These are phyloP conservation scores for Acanthiza pusilla DNA, from an alignment of 2,797 vertebrate species.

Conservation along the genomic window DNA sequence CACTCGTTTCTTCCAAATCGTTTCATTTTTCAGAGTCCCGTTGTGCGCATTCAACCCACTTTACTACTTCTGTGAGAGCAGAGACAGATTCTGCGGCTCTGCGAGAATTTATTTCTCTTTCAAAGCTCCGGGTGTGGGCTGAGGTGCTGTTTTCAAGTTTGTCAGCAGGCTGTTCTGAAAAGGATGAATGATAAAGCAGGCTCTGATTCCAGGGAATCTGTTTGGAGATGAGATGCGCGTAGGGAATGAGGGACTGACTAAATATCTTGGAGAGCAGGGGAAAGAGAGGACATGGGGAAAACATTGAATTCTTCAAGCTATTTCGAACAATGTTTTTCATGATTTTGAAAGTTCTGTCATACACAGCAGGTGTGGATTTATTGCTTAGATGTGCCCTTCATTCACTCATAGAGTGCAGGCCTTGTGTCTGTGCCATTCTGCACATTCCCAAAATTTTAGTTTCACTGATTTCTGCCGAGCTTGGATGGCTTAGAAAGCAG, in stretches of 20 bases:
- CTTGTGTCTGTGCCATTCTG: background rate
- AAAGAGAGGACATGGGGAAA: background rate
- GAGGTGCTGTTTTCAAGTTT: background rate
- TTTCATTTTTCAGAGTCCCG: background rate
- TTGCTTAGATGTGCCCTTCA: background rate
- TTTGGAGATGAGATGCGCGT: background rate
- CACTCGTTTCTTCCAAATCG: fast-evolving
- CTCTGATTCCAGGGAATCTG: background rate
- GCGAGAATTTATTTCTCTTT: background rate
- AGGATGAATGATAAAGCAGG: background rate
- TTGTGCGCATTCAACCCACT: background rate
- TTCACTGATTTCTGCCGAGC: background rate
- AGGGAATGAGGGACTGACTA: background rate
- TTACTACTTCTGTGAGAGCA: background rate
- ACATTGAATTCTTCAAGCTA: background rate
- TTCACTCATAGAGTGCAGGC: background rate
- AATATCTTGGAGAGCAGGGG: background rate
- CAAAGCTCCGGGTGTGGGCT: background rate
- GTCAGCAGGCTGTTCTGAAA: background rate
- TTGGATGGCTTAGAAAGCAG: background rate
- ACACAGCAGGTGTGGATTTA: background rate
- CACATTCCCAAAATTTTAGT: background rate
- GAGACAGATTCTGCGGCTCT: background rate
- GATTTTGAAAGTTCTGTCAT: background rate
- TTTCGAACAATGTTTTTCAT: background rate